A percentile compares a stretch with the other conserved stretches of the same genome.
Conservation (phyloP, 1,140 invertebrate genomes). For the Zaprionus kolodkinae region DNA sequence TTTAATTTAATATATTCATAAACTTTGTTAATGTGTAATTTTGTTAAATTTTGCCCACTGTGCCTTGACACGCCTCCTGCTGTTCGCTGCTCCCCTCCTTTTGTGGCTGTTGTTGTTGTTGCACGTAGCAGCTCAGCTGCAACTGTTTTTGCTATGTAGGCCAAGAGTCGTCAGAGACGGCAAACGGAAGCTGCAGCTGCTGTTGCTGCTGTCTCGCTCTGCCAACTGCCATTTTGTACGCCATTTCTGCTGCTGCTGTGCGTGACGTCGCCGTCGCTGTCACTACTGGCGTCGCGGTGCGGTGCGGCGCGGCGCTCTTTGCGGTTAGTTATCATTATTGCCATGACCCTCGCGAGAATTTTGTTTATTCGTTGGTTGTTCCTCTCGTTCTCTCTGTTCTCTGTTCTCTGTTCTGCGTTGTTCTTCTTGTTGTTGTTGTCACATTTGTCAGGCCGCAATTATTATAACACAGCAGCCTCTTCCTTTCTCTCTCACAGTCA, state of each 20-base stretch:
- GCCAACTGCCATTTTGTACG: slow-evolving; percentile 23
- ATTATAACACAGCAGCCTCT: slow-evolving; percentile 60
- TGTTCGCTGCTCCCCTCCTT: neutral
- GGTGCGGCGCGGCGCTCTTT: slow-evolving; percentile 59
- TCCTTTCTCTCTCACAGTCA: neutral
- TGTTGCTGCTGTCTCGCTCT: slow-evolving; percentile 45
- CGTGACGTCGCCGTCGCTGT: slow-evolving; percentile 21
- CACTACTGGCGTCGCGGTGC: too few relatives aligned
- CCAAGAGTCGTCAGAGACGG: slow-evolving; percentile 59
- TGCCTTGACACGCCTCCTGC: slow-evolving; percentile 5
- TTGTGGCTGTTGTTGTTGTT: neutral
- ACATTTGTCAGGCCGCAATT: slow-evolving; percentile 76
- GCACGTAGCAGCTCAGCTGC: slow-evolving; percentile 38
- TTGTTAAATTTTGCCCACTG: neutral
- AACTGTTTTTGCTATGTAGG: slow-evolving; percentile 80
- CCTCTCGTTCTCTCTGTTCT: slow-evolving; percentile 46
- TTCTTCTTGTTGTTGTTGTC: slow-evolving; percentile 51
- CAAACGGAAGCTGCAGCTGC: slow-evolving; percentile 36
- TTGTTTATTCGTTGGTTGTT: slow-evolving; percentile 51
- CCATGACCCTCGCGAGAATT: slow-evolving; percentile 61
- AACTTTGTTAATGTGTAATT: too few relatives aligned
- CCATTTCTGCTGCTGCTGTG: slow-evolving; percentile 35
- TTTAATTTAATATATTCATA: too few relatives aligned
- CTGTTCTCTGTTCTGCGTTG: too few relatives aligned
- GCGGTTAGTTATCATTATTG: slow-evolving; percentile 79